Evolutionary conservation across 1,140 invertebrate species (phyloP).

Genomic region (Drosophila tsacasi): DNA sequence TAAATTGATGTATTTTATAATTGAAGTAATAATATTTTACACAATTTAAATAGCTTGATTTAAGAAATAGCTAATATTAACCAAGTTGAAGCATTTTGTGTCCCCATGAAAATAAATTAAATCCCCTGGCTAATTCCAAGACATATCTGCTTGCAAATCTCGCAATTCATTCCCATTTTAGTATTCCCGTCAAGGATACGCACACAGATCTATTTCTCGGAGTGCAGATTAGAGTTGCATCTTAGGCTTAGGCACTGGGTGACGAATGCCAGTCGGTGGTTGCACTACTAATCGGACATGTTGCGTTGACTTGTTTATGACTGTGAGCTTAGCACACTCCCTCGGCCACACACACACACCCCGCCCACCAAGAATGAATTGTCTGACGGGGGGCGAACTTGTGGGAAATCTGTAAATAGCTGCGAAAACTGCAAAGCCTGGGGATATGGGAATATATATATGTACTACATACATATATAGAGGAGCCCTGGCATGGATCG

Average conservation of each 20-base stretch:
- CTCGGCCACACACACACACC: slow-evolving; percentile 24
- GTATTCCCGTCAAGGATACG: neutral
- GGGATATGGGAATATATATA: slow-evolving; percentile 31
- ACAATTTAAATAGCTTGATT: too few relatives aligned
- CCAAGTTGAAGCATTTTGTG: too few relatives aligned
- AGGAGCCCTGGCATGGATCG: slow-evolving; percentile 1
- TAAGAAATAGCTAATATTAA: too few relatives aligned
- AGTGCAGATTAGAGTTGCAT: slow-evolving; percentile 53
- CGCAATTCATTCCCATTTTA: neutral
- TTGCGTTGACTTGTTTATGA: slow-evolving; percentile 83
- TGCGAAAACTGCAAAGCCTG: slow-evolving; percentile 66
- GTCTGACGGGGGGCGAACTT: slow-evolving; percentile 51
- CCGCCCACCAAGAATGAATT: slow-evolving; percentile 30
- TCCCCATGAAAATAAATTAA: neutral
- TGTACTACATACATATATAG: slow-evolving; percentile 2
- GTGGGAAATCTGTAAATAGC: slow-evolving; percentile 83
- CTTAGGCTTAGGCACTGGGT: slow-evolving; percentile 58
- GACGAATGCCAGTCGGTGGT: slow-evolving; percentile 82
- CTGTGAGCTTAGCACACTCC: slow-evolving; percentile 71
- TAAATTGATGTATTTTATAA: neutral
- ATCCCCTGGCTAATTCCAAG: neutral
- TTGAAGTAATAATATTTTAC: too few relatives aligned
- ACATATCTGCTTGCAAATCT: slow-evolving; percentile 1
- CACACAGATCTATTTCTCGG: slow-evolving; percentile 37
- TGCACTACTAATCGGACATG: slow-evolving; percentile 83